Conservation (phyloP, 2,113 vertebrate genomes). For the Psammodynastes pulverulentus region DNA sequence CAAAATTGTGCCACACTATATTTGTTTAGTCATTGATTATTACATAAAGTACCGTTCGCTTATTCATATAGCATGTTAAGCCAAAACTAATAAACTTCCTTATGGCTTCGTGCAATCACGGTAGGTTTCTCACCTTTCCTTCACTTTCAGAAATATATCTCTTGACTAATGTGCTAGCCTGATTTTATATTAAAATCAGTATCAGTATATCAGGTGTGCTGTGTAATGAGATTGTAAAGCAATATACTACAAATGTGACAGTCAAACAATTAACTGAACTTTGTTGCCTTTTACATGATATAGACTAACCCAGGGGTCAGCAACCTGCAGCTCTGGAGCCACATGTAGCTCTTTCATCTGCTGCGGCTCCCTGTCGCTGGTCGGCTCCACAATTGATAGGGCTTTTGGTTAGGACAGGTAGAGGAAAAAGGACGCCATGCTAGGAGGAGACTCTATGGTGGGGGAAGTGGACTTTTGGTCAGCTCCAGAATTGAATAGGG, state of each 20-base stretch:
- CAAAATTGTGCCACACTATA: neutral
- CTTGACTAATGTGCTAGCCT: neutral
- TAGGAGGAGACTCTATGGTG: too few species aligned
- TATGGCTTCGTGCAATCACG: neutral
- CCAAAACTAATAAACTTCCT: neutral
- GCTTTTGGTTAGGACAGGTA: too few species aligned
- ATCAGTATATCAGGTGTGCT: neutral
- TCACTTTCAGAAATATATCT: neutral
- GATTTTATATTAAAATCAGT: neutral
- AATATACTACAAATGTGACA: neutral
- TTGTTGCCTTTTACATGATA: neutral
- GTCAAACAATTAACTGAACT: neutral
- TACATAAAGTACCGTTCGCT: neutral
- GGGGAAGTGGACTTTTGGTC: too few species aligned
- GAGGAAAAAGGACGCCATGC: too few species aligned
- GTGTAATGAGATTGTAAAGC: fast-evolving
- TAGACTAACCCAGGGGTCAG: too few species aligned
- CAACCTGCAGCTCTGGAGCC: too few species aligned
- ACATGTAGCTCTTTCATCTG: too few species aligned
- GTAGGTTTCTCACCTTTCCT: neutral
- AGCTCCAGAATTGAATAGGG: too few species aligned
- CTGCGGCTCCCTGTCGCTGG: too few species aligned
- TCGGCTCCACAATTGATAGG: too few species aligned
- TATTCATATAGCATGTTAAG: neutral
- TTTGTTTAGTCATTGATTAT: neutral